Percentiles rank a stretch among this genome's conserved stretches.
Evolutionary conservation across 2,113 vertebrate species (phyloP).

Genomic region (Amia ocellicauda): DNA sequence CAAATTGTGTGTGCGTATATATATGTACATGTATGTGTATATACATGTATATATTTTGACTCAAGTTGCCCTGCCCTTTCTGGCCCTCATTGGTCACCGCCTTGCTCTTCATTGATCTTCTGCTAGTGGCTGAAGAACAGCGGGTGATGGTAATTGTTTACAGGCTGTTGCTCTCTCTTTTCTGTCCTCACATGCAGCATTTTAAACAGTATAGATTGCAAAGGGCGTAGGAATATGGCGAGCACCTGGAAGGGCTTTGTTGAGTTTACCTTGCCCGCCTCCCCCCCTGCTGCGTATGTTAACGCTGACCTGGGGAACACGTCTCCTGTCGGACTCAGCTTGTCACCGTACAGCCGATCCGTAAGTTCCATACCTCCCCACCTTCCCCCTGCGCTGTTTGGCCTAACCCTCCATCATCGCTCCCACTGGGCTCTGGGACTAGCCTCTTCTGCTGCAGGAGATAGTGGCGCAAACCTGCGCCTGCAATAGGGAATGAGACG

Average conservation of each 20-base stretch:
- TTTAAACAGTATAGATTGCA: constrained; percentile 1
- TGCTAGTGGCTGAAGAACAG: too few relatives aligned
- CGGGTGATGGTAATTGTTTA: constrained; percentile 34
- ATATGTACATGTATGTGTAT: too few relatives aligned
- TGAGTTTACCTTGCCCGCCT: constrained; percentile 68
- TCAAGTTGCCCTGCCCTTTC: too few relatives aligned
- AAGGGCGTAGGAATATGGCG: constrained; percentile 54
- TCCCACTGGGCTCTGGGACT: constrained; percentile 58
- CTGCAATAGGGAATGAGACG: too few relatives aligned
- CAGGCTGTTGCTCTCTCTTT: constrained; percentile 52
- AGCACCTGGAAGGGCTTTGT: constrained; percentile 76
- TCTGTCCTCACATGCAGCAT: constrained; percentile 8
- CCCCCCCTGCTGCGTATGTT: constrained; percentile 67
- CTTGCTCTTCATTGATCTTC: too few relatives aligned
- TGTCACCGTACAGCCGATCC: constrained; percentile 70
- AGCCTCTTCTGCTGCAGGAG: constrained; percentile 56
- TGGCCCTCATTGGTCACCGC: too few relatives aligned
- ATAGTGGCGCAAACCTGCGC: neutral
- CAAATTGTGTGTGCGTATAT: too few relatives aligned
- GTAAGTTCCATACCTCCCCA: constrained; percentile 63
- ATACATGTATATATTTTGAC: too few relatives aligned
- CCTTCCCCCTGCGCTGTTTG: constrained; percentile 53
- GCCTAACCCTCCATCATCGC: constrained; percentile 53
- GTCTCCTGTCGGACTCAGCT: constrained; percentile 69
- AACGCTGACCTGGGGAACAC: constrained; percentile 72